Conservation (phyloP, 2,888 invertebrate genomes). For the Spicauda simplicius region DNA sequence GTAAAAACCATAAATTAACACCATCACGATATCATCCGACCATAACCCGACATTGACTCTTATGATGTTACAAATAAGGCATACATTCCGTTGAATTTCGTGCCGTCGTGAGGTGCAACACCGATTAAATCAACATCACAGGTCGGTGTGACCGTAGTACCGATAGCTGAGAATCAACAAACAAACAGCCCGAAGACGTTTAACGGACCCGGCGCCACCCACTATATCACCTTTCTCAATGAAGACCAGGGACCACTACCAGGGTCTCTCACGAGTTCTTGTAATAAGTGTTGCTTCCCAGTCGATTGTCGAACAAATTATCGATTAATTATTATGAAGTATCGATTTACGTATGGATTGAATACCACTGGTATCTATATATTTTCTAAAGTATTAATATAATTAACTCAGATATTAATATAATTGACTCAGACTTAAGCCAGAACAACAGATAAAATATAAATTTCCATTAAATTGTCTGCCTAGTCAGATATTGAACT, state of each 20-base stretch:
- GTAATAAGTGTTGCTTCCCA: not conserved
- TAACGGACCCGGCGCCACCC: slow-evolving; percentile 31
- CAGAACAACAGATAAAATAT: no score
- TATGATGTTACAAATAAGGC: not conserved
- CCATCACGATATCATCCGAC: not conserved
- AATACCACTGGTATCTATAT: no score
- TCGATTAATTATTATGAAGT: no score
- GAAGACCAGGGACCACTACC: slow-evolving; percentile 21
- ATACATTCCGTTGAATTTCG: not conserved
- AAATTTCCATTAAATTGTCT: no score
- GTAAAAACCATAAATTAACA: slow-evolving; percentile 4
- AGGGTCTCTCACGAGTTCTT: not conserved
- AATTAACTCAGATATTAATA: no score
- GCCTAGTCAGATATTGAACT: no score
- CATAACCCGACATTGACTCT: not conserved
- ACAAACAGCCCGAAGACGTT: slow-evolving; percentile 20
- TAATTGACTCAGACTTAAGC: no score
- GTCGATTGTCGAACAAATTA: not conserved
- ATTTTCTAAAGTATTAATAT: no score
- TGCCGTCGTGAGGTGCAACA: not conserved
- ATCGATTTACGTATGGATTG: no score
- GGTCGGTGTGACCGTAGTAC: slow-evolving; percentile 15
- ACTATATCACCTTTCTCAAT: slow-evolving; percentile 21
- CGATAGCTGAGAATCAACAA: slow-evolving; percentile 19
- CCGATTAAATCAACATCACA: slow-evolving; percentile 20